These are phyloP conservation scores for Drosophila infuscata DNA, from an alignment of 2,888 invertebrate genomes.

Conservation along the genomic window DNA sequence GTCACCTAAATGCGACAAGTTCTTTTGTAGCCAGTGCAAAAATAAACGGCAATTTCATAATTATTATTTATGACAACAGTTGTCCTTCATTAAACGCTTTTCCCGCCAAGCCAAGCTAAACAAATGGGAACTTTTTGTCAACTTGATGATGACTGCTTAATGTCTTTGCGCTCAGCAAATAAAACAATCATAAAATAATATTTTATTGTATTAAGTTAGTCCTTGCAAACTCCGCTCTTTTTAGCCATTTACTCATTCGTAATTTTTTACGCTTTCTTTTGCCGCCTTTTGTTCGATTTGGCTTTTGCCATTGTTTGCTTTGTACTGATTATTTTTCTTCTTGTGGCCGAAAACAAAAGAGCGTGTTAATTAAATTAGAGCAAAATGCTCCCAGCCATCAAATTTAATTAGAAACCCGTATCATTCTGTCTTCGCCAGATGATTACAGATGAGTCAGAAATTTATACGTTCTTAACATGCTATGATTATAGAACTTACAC, in stretches of 20 bases:
- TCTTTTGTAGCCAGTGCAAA: neutral
- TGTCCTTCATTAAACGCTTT: slow-evolving; percentile 31
- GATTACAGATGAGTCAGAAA: neutral
- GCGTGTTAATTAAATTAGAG: slow-evolving; percentile 61
- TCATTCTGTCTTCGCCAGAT: neutral
- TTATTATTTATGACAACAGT: slow-evolving; percentile 27
- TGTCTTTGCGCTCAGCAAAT: slow-evolving; percentile 49
- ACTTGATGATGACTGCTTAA: slow-evolving; percentile 61
- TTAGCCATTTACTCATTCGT: slow-evolving; percentile 9
- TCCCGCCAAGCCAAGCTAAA: neutral
- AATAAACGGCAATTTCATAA: slow-evolving; percentile 24
- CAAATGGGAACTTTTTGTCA: slow-evolving; percentile 19
- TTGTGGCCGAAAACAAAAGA: slow-evolving; percentile 48
- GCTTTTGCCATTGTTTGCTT: slow-evolving; percentile 38
- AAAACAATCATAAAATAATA: slow-evolving; percentile 58
- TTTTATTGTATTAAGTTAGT: slow-evolving; percentile 53
- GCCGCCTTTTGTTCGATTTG: slow-evolving; percentile 44
- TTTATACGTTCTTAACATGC: slow-evolving; percentile 3
- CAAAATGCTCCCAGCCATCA: slow-evolving; percentile 44
- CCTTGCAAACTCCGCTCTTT: slow-evolving; percentile 5
- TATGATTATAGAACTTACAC: neutral
- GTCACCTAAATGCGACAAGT: slow-evolving; percentile 16
- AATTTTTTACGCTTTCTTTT: slow-evolving; percentile 3
- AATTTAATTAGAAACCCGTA: slow-evolving; percentile 18
- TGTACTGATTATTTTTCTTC: slow-evolving; percentile 42